These are phyloP conservation scores for Grapholita molesta DNA, from an alignment of 1,140 invertebrate species.

Conservation along the genomic window DNA sequence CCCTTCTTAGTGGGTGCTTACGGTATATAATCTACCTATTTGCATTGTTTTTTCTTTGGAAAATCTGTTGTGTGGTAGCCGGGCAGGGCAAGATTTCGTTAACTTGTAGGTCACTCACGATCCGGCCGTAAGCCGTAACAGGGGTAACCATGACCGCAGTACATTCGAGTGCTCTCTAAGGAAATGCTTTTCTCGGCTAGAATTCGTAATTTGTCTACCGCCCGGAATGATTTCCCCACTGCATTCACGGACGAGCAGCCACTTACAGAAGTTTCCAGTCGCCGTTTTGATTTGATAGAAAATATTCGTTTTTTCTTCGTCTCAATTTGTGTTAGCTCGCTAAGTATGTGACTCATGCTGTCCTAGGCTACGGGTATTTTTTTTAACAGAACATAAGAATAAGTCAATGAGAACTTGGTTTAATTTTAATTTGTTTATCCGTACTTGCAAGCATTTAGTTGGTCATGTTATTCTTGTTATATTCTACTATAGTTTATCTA, in stretches of 20 bases:
- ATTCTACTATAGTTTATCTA: too few relatives aligned
- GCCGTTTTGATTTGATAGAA: constrained; percentile 12
- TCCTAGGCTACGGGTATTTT: too few relatives aligned
- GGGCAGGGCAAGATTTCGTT: background rate
- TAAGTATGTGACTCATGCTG: too few relatives aligned
- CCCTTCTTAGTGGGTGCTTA: too few relatives aligned
- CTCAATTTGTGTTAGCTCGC: background rate
- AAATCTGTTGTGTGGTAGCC: background rate
- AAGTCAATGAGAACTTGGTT: too few relatives aligned
- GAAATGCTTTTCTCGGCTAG: constrained; percentile 14
- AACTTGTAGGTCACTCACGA: constrained; percentile 14
- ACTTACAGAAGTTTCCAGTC: constrained; percentile 10
- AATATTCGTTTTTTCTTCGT: background rate
- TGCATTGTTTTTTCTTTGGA: background rate
- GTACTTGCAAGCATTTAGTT: too few relatives aligned
- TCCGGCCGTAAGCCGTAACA: constrained; percentile 10
- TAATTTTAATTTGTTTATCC: too few relatives aligned
- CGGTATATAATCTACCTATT: too few relatives aligned
- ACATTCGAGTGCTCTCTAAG: constrained; percentile 14
- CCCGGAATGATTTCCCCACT: constrained; percentile 16
- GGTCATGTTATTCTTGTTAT: too few relatives aligned
- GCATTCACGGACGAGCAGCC: constrained; percentile 12
- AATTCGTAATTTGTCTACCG: constrained; percentile 17
- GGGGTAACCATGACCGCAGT: constrained; percentile 13
- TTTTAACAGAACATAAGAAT: too few relatives aligned